Conservation (phyloP, 92 coral and sea anemone genomes). For the Desmophyllum pertusum region DNA sequence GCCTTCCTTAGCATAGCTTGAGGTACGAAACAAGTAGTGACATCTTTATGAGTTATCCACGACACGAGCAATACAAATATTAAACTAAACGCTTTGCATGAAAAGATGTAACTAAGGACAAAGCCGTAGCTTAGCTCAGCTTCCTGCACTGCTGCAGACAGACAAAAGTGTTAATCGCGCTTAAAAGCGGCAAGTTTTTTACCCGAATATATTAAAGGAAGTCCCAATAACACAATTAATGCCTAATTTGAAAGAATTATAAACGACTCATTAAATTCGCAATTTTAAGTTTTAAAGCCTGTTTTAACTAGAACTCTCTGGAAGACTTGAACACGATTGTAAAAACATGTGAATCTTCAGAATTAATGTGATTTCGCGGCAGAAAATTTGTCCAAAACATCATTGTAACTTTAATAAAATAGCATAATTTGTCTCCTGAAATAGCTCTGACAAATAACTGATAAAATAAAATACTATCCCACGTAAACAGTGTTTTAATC, state of each 20-base stretch:
- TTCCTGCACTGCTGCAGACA: background rate
- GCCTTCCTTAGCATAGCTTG: conserved; percentile 34
- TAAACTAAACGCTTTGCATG: background rate
- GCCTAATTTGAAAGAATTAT: background rate
- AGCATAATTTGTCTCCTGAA: background rate
- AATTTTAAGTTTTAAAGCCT: too few relatives aligned
- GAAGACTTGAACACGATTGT: background rate
- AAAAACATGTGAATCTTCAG: background rate
- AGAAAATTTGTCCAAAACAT: background rate
- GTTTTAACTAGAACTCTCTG: background rate
- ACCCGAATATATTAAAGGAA: background rate
- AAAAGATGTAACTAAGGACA: background rate
- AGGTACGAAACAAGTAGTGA: background rate
- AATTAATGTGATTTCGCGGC: background rate
- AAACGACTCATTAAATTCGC: background rate
- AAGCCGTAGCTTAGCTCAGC: background rate
- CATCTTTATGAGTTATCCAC: background rate
- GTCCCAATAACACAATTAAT: background rate
- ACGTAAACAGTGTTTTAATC: background rate
- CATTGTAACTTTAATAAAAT: background rate
- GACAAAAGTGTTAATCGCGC: background rate
- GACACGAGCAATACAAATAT: background rate
- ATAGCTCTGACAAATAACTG: background rate
- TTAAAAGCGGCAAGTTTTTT: background rate
- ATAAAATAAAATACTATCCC: background rate